Evolutionary conservation across 2,888 invertebrate genomes (phyloP).

Genomic region (Incurvaria masculella): DNA sequence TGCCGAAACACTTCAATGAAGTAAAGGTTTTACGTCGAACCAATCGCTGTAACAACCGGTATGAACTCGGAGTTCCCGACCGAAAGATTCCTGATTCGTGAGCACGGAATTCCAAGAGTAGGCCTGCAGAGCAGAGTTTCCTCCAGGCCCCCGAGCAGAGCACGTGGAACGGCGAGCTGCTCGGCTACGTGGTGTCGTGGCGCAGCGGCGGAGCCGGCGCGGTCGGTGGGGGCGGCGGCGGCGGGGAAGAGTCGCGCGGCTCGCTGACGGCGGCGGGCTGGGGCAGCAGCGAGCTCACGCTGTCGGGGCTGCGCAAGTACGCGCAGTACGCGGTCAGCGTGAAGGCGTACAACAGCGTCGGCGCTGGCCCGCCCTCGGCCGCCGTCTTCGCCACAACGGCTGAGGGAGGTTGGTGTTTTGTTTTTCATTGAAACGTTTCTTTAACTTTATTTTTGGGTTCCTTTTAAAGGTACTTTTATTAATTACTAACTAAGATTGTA

Average conservation of each 20-base stretch:
- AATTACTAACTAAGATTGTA: too few relatives aligned
- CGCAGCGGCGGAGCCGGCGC: constrained; percentile 23
- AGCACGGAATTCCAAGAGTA: too few relatives aligned
- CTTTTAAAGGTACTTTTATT: too few relatives aligned
- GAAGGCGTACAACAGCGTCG: constrained; percentile 78
- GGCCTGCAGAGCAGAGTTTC: too few relatives aligned
- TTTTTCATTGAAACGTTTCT: too few relatives aligned
- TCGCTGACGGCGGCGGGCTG: constrained; percentile 61
- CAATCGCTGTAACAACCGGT: too few relatives aligned
- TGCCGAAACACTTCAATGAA: too few relatives aligned
- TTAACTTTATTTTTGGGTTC: too few relatives aligned
- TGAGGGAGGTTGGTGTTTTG: constrained; percentile 68
- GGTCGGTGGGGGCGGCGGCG: constrained; percentile 13
- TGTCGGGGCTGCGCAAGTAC: constrained; percentile 66
- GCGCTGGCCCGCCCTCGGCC: constrained; percentile 73
- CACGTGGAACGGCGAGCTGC: constrained; percentile 69
- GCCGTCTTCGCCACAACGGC: constrained; percentile 70
- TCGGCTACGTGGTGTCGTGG: constrained; percentile 70
- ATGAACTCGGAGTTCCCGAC: too few relatives aligned
- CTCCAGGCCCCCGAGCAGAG: constrained; percentile 60
- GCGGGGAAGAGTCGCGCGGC: constrained; percentile 14
- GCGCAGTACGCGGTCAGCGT: constrained; percentile 76
- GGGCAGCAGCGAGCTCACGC: constrained; percentile 59
- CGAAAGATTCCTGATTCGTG: too few relatives aligned
- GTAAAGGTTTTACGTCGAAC: too few relatives aligned